Base-by-base conservation (phyloP, 2,888 invertebrate genomes). In the Scaptomyza caliginosa region DNA sequence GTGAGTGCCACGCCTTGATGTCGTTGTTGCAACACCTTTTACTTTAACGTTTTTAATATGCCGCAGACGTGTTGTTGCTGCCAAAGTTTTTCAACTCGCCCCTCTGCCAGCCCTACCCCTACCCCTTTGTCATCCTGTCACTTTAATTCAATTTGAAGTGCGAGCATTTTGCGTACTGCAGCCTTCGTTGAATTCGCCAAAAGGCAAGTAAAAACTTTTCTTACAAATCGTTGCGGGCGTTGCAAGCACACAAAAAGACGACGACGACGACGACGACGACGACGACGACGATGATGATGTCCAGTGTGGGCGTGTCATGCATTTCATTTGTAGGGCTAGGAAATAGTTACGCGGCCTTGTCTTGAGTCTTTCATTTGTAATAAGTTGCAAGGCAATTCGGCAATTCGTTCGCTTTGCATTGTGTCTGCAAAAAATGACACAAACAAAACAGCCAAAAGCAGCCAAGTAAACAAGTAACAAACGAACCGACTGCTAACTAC, bases 361-460 rank as follows among this genome's bases (percentile, higher is more conserved):
- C 62, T n/a, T n/a, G 54, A 76, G 74, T 73, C 69, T 76, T 64
- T 79, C 80, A 67, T 77, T 73, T 76, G 69, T 65, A 81, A 83
- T 83, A 79, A 78, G 77, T 78, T 77, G 65, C 42, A 45, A 43
- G 66, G 43, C 65, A 75, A 68, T 82, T 58, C 16, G 66, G 43
- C 65, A 75, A 68, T 82, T 58, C 16, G 30, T 60, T 71, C 16
- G 40, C 36, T 36, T 48, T 67, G 63, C 67, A 72, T 52, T 55
- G 32, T 40, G 28, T 69, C 69, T 62, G 21, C 55, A 67, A 28
- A 13, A 43, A 43, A 32, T 32, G 13, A 32, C n/a, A 32, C 3
- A 10, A 28, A 28, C 30, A 28, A 0, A 28, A 28, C 3, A 28
- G 4, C 11, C 11, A n/a, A 1, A 13, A 5, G 2, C 4, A n/a